These are phyloP conservation scores for Leucoptera coffeella DNA, from an alignment of 2,888 invertebrate species.

Conservation along the genomic window DNA sequence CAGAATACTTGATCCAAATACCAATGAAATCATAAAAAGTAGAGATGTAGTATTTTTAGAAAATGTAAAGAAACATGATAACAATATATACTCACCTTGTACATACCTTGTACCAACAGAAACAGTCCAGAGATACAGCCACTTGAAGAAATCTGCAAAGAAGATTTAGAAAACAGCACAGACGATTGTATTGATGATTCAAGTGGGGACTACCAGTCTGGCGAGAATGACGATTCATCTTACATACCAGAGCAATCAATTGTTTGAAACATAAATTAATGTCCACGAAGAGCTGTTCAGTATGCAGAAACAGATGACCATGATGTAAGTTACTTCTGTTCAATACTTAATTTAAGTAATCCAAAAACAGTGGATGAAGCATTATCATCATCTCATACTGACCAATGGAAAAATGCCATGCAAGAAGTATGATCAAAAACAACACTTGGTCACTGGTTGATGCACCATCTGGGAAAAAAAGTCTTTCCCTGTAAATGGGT, in stretches of 20 bases:
- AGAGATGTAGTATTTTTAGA: slow-evolving; percentile 1
- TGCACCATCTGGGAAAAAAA: slow-evolving; percentile 1
- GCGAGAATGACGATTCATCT: no score
- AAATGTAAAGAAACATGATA: slow-evolving; percentile 8
- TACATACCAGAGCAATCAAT: no score
- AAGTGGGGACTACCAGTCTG: no score
- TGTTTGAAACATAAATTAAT: no score
- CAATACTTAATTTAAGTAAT: not conserved
- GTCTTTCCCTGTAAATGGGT: slow-evolving; percentile 1
- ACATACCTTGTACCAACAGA: no score
- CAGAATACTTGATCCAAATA: not conserved
- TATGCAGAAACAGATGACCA: no score
- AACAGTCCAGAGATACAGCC: no score
- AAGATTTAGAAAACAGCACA: no score
- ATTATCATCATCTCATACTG: slow-evolving; percentile 5
- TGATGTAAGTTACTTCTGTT: slow-evolving; percentile 1
- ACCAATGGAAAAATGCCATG: slow-evolving; percentile 4
- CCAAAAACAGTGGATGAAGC: slow-evolving; percentile 8
- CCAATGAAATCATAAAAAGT: not conserved
- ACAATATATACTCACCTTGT: no score
- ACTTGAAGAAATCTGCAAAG: no score
- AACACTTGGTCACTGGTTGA: slow-evolving; percentile 1
- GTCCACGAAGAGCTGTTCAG: no score
- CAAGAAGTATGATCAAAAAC: slow-evolving; percentile 1
- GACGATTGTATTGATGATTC: no score